phyloP scores from a whole-genome alignment of 2,113 vertebrate genomes.

The Pontoporia blainvillei region DNA sequence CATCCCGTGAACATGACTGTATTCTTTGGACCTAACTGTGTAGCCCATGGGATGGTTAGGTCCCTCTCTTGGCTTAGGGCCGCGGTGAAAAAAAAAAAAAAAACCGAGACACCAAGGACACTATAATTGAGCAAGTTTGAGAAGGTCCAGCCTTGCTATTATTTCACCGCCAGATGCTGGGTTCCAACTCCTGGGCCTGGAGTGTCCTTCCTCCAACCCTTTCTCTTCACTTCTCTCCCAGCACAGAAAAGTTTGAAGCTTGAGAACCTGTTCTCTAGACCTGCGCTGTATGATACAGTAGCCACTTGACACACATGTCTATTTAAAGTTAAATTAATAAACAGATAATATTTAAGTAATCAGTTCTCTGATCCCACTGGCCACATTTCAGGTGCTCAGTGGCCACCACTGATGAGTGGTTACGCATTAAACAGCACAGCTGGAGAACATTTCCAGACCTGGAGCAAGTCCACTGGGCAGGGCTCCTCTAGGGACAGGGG shows the following conservation, averaged over 20 bases:
- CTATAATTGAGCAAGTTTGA: too few relatives aligned
- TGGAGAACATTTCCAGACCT: neutral
- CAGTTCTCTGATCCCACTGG: neutral
- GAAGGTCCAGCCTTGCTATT: neutral
- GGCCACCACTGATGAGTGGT: neutral
- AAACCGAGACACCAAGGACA: neutral
- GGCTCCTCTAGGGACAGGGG: neutral
- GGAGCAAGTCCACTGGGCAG: neutral
- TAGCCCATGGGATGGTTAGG: neutral
- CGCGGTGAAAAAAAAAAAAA: neutral
- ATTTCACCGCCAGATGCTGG: neutral
- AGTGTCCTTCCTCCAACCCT: neutral
- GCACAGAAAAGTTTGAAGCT: neutral
- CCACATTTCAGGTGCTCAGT: neutral
- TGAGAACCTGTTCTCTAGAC: neutral
- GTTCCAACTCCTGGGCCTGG: too few relatives aligned
- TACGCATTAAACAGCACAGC: neutral
- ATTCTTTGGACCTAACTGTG: neutral
- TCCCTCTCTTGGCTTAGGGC: neutral
- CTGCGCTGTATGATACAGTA: too few relatives aligned
- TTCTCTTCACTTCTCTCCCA: neutral
- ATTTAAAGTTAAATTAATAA: neutral
- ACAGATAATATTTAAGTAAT: neutral
- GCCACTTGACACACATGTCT: neutral
- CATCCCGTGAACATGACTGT: neutral